phyloP scores from a whole-genome alignment of 2,113 vertebrate species.

The Camelus bactrianus region DNA sequence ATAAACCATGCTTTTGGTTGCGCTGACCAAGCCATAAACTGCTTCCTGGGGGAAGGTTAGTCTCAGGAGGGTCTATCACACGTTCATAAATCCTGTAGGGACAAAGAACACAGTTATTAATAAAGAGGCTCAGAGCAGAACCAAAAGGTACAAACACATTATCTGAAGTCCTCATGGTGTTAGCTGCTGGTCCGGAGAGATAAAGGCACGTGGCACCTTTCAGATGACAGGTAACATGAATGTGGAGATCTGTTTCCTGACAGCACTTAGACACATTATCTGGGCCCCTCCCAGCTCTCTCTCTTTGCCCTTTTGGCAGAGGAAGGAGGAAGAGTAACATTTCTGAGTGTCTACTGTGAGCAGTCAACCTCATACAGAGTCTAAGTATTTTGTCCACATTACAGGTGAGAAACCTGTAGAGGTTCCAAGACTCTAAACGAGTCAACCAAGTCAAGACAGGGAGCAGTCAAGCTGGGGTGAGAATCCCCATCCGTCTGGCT shows the following conservation, averaged over 20 bases:
- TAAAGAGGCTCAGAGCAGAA: neutral
- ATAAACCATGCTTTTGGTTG: conserved; percentile 95
- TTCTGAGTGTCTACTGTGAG: neutral
- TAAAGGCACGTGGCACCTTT: neutral
- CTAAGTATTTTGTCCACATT: neutral
- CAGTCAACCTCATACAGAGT: neutral
- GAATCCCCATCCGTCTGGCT: neutral
- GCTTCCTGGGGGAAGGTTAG: conserved; percentile 92
- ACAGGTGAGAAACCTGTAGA: conserved; percentile 29
- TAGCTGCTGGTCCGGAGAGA: neutral
- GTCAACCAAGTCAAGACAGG: neutral
- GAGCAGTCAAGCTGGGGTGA: neutral
- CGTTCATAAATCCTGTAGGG: conserved; percentile 96
- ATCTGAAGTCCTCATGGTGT: neutral
- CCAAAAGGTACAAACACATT: neutral
- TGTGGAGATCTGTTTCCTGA: neutral
- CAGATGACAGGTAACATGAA: neutral
- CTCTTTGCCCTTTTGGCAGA: neutral
- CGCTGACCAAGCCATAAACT: conserved; percentile 97
- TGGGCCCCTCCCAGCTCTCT: neutral
- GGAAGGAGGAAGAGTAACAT: neutral
- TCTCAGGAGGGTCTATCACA: conserved; percentile 95
- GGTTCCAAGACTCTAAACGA: neutral
- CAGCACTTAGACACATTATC: neutral
- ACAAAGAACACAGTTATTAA: conserved; percentile 76